Evolutionary conservation across 2,797 vertebrate species (phyloP).

Genomic region (Pseudochaenichthys georgianus): DNA sequence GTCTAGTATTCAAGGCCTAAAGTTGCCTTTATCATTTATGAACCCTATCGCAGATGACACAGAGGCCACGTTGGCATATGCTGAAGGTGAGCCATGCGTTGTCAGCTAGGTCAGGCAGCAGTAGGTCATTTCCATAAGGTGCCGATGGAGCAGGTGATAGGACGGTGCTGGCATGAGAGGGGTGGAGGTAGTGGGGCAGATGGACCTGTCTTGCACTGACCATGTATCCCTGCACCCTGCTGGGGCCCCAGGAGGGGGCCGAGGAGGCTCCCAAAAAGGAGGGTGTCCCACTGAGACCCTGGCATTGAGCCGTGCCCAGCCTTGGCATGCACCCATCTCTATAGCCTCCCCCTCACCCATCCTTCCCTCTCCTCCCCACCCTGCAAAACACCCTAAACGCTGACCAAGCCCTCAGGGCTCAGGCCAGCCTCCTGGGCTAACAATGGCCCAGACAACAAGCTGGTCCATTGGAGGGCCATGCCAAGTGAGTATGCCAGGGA

Average conservation of each 20-base stretch:
- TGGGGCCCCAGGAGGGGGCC: constrained; percentile 76
- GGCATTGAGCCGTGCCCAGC: constrained; percentile 78
- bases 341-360: constrained; percentile 35
- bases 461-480: constrained; percentile 60
- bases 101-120: constrained; percentile 73
- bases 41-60: constrained; percentile 14
- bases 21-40: background rate
- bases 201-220: constrained; percentile 90
- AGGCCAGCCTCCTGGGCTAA: constrained; percentile 79
- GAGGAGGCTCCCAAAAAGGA: constrained; percentile 81
- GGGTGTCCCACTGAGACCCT: constrained; percentile 83
- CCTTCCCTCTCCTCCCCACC: constrained; percentile 48
- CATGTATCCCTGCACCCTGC: constrained; percentile 80
- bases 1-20: background rate
- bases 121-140: constrained; percentile 82
- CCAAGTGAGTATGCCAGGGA: constrained; percentile 63
- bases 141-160: constrained; percentile 77
- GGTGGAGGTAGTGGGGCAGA: constrained; percentile 83
- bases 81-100: constrained; percentile 79
- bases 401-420: constrained; percentile 82
- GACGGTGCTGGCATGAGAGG: constrained; percentile 74
- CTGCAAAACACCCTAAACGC: constrained; percentile 75
- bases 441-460: constrained; percentile 80
- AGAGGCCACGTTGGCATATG: constrained; percentile 49
- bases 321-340: constrained; percentile 82